These are phyloP conservation scores for Nipponacmea schrenckii DNA, from an alignment of 2,888 invertebrate genomes.

Conservation along the genomic window DNA sequence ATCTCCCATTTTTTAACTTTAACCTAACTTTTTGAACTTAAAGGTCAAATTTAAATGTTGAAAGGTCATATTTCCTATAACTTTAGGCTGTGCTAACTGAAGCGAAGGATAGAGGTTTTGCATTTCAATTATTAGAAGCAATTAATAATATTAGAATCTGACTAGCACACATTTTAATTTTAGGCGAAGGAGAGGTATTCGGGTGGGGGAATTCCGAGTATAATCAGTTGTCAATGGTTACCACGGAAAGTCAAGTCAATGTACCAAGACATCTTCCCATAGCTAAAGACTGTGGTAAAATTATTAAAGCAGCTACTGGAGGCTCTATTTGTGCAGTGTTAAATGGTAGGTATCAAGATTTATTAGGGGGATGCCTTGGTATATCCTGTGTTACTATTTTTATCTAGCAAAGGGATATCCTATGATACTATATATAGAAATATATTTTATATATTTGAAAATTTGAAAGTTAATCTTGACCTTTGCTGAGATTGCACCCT, in stretches of 20 bases:
- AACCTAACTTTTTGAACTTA: background rate
- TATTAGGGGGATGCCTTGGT: background rate
- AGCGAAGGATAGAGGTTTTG: no score
- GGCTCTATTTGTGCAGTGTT: slow-evolving; percentile 87
- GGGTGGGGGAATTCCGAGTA: slow-evolving; percentile 98
- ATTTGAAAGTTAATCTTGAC: no score
- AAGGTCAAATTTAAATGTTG: no score
- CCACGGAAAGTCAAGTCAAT: slow-evolving; percentile 74
- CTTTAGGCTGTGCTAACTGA: no score
- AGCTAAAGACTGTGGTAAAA: slow-evolving; percentile 73
- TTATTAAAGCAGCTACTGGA: slow-evolving; percentile 84
- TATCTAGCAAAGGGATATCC: no score
- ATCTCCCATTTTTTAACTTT: background rate
- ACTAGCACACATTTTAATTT: slow-evolving; percentile 9
- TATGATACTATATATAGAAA: no score
- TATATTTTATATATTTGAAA: no score
- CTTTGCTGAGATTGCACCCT: no score
- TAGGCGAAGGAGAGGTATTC: slow-evolving; percentile 89
- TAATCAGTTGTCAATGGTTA: slow-evolving; percentile 77
- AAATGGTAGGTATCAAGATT: slow-evolving; percentile 75
- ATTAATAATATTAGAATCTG: no score
- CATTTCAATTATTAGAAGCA: no score
- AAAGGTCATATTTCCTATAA: no score
- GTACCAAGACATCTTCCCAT: slow-evolving; percentile 77
- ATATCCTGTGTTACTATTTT: no score